Conservation (phyloP, 2,113 vertebrate species). For the Cheilinus undulatus region DNA sequence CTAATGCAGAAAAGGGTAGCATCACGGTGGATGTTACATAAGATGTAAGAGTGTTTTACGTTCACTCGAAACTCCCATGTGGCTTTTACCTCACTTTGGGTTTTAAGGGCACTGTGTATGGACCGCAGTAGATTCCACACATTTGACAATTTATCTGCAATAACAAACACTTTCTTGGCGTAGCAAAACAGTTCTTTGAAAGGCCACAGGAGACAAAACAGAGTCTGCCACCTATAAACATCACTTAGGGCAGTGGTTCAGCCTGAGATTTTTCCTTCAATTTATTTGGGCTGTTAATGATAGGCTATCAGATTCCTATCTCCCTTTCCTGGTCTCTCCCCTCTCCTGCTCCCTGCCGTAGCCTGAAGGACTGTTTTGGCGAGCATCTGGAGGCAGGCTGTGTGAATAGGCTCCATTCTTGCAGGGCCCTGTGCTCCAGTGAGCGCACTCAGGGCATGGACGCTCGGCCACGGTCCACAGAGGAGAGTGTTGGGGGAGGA, state of each 20-base stretch:
- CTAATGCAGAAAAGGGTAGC: background rate
- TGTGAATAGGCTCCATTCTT: constrained; percentile 76
- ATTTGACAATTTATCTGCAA: constrained; percentile 57
- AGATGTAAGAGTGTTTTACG: constrained; percentile 19
- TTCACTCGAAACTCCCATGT: constrained; percentile 24
- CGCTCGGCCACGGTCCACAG: constrained; percentile 31
- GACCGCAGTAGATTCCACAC: constrained; percentile 49
- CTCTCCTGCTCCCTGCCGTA: constrained; percentile 65
- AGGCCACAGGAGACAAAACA: constrained; percentile 60
- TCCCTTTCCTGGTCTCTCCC: constrained; percentile 78
- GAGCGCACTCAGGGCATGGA: constrained; percentile 66
- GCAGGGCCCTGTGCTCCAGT: constrained; percentile 71
- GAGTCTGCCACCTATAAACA: constrained; percentile 69
- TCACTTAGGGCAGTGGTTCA: constrained; percentile 67
- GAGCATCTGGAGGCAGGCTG: constrained; percentile 70
- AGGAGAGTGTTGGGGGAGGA: constrained; percentile 49
- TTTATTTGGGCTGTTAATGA: constrained; percentile 85
- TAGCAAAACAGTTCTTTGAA: constrained; percentile 50
- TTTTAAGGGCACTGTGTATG: constrained; percentile 30
- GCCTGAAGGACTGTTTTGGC: constrained; percentile 79
- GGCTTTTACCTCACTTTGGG: constrained; percentile 6
- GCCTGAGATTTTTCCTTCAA: constrained; percentile 70
- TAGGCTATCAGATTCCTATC: constrained; percentile 85
- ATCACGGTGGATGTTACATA: constrained; percentile 1
- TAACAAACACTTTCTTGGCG: constrained; percentile 53